Conservation (phyloP, 2,797 vertebrate genomes). For the Acipenser ruthenus region DNA sequence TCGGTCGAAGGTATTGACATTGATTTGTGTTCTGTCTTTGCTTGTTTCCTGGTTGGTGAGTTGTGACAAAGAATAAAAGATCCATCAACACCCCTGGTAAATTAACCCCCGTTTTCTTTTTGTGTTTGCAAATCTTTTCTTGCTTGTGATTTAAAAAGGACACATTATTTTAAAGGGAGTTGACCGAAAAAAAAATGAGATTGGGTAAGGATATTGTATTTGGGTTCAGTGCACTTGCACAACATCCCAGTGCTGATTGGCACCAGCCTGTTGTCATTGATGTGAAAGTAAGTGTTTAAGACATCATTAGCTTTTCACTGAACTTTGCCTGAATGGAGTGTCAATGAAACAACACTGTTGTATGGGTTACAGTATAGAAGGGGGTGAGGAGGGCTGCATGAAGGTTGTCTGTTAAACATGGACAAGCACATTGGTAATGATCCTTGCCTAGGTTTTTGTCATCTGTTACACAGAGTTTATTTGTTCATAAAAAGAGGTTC, state of each 20-base stretch:
- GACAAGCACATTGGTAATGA: not conserved
- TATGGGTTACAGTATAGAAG: not conserved
- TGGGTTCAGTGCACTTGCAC: slow-evolving; percentile 22
- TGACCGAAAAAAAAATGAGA: not conserved
- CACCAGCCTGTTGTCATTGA: slow-evolving; percentile 22
- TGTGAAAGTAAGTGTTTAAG: slow-evolving; percentile 26
- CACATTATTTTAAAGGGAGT: too few species aligned
- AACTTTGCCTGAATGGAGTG: slow-evolving; percentile 25
- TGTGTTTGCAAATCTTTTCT: too few species aligned
- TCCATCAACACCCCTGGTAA: too few species aligned
- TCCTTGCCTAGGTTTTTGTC: too few species aligned
- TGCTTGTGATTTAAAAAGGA: too few species aligned
- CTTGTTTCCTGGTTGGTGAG: too few species aligned
- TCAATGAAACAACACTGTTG: slow-evolving; percentile 14
- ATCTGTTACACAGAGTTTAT: too few species aligned
- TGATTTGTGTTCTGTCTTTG: too few species aligned
- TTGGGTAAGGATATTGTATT: slow-evolving; percentile 16
- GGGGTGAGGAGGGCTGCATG: not conserved
- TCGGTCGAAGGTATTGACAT: too few species aligned
- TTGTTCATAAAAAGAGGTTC: too few species aligned
- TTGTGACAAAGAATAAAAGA: too few species aligned
- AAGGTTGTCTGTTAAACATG: not conserved
- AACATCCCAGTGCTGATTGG: slow-evolving; percentile 25
- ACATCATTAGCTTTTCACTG: slow-evolving; percentile 21
- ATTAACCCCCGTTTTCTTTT: too few species aligned